Base-by-base conservation (phyloP, 2,113 vertebrate species). In the Psittacula cyanocephala region DNA sequence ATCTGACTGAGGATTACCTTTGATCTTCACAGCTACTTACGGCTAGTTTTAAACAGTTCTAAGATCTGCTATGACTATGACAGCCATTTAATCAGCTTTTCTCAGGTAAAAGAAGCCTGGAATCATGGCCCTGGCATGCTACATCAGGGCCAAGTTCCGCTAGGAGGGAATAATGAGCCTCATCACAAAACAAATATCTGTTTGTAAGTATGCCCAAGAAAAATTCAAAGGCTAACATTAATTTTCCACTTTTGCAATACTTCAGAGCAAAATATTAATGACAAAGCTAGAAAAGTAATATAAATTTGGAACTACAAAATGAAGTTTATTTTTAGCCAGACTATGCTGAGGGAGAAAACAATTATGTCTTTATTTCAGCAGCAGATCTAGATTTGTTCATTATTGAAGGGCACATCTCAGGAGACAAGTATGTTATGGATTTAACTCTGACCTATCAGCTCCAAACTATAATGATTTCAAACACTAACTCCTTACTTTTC, bases 281-380 rank as follows among this genome's bases (percentile, higher is more conserved):
- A 92, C 59, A 84, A 95, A 96, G 88, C 94, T 89, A 97, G 96
- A 93, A 86, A 92, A 81, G 68, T 67, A 80, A 69, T 69, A 89
- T 92, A 93, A 95, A 91, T 92, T 95, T 88, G 81, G 78, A 95
- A 92, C 82, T 49, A 65, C 41, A 83, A 84, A 75, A 52, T 23
- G 35, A 55, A 71, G 55, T 80, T 79, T 96, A 91, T 91, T 94
- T 96, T 95, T 95, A 94, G 50, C 35, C 50, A 49, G 41, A 64
- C 29, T 84, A 1, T 24, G 29, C 50, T 76, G 70, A 86, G 33
- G 18, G 39, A 74, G 37, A 81, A 88, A 76, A 89, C 25, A 80
- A 80, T 39, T 35, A 59, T 27, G 22, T 20, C 12, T 43, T 57
- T 77, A 77, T 79, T 89, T 76, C 57, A 93, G 71, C 46, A 72